A percentile compares a stretch with the other conserved stretches of the same genome.
phyloP scores from a whole-genome alignment of 2,113 vertebrate genomes.

The Nerophis lumbriciformis region DNA sequence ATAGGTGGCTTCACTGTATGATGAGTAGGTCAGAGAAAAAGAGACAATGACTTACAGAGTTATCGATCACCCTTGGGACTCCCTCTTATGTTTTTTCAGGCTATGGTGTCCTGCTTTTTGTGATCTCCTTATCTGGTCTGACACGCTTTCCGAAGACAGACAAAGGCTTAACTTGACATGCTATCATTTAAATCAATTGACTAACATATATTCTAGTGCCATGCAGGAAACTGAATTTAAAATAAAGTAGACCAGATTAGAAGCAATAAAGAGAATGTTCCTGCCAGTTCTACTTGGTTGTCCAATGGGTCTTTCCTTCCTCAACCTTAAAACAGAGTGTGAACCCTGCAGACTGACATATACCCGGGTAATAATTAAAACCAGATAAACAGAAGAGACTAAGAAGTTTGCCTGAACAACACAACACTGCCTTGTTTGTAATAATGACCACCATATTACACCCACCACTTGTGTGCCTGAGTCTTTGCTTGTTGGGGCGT shows the following conservation, averaged over 20 bases:
- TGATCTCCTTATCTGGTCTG: conserved; percentile 55
- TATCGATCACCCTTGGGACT: conserved; percentile 49
- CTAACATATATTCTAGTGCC: conserved; percentile 10
- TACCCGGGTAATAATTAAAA: conserved; percentile 54
- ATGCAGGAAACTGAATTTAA: neutral
- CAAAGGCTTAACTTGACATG: conserved; percentile 31
- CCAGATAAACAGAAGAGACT: conserved; percentile 42
- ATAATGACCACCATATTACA: conserved; percentile 60
- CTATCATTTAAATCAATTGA: conserved; percentile 26
- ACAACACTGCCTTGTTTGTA: conserved; percentile 59
- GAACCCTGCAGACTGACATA: conserved; percentile 35
- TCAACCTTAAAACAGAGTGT: conserved; percentile 19
- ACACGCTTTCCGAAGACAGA: conserved; percentile 51
- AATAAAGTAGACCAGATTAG: neutral
- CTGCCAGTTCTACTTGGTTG: conserved; percentile 3
- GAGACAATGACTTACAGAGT: conserved; percentile 2
- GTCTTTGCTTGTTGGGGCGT: conserved; percentile 16
- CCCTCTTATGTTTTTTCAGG: conserved; percentile 44
- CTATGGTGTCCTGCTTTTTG: conserved; percentile 51
- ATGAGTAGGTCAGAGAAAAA: neutral
- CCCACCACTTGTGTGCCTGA: conserved; percentile 36
- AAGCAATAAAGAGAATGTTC: conserved; percentile 2
- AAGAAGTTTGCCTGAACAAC: conserved; percentile 44
- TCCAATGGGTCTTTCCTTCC: conserved; percentile 20
- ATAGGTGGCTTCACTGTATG: neutral